Conservation (phyloP, 2,113 vertebrate genomes). For the Sinocyclocheilus grahami region DNA sequence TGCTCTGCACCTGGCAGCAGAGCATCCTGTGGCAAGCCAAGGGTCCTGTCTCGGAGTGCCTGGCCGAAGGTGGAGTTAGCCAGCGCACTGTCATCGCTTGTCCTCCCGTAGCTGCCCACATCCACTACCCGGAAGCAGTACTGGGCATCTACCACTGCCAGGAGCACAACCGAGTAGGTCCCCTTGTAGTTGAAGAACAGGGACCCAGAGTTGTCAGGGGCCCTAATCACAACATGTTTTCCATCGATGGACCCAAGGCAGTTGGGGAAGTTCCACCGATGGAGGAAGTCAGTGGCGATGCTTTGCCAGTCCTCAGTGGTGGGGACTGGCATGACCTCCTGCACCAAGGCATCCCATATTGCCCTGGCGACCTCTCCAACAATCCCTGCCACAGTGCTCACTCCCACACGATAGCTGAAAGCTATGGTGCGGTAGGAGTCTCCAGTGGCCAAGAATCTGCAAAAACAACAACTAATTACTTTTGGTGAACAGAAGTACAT, state of each 20-base stretch:
- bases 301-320: too few relatives aligned
- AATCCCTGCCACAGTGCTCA: too few relatives aligned
- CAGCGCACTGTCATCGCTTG: neutral
- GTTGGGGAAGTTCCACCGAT: too few relatives aligned
- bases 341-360: too few relatives aligned
- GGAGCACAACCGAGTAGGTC: constrained; percentile 11
- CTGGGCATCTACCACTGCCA: constrained; percentile 30
- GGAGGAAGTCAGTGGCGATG: too few relatives aligned
- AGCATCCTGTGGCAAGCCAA: neutral
- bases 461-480: too few relatives aligned
- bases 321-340: too few relatives aligned
- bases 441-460: too few relatives aligned
- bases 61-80: constrained; percentile 4
- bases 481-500: neutral
- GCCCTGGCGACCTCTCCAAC: too few relatives aligned
- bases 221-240: neutral
- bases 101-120: constrained; percentile 23
- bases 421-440: too few relatives aligned
- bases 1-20: constrained; percentile 36
- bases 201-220: neutral
- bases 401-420: too few relatives aligned
- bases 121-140: constrained; percentile 26
- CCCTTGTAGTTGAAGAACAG: neutral
- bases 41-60: constrained; percentile 9
- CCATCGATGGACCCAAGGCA: neutral